Percentiles rank a stretch among this genome's conserved stretches.
These are phyloP conservation scores for Altica lythri DNA, from an alignment of 2,888 invertebrate genomes.

Conservation along the genomic window DNA sequence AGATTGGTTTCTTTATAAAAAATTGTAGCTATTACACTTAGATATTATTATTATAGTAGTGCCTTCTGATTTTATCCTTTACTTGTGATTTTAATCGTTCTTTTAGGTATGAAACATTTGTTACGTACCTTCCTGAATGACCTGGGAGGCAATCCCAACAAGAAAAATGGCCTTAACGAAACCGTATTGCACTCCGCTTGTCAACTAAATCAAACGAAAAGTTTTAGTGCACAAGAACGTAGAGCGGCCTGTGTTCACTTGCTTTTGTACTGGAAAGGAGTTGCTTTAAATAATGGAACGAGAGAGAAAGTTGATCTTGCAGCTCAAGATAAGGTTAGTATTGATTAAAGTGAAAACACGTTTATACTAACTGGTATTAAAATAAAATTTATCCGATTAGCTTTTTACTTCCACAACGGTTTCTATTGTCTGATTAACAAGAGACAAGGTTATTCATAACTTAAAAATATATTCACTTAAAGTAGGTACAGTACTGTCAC, in stretches of 20 bases:
- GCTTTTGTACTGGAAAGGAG: slow-evolving; percentile 67
- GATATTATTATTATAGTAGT: no score
- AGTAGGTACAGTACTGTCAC: no score
- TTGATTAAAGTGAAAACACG: no score
- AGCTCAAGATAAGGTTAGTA: slow-evolving; percentile 63
- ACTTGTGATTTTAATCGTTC: not conserved
- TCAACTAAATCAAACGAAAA: slow-evolving; percentile 58
- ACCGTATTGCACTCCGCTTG: slow-evolving; percentile 68
- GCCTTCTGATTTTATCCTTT: no score
- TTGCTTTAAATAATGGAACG: slow-evolving; percentile 59
- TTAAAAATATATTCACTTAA: no score
- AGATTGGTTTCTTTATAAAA: no score
- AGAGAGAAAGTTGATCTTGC: slow-evolving; percentile 64
- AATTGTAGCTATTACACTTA: no score
- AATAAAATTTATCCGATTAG: no score
- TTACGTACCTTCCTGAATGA: slow-evolving; percentile 68
- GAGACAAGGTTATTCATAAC: no score
- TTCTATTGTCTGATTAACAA: no score
- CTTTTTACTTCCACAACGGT: no score
- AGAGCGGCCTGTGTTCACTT: slow-evolving; percentile 66
- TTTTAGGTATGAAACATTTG: slow-evolving; percentile 61
- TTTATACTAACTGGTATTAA: no score
- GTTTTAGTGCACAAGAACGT: slow-evolving; percentile 62
- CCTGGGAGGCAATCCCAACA: slow-evolving; percentile 70
- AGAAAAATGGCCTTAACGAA: slow-evolving; percentile 67